phyloP scores from a whole-genome alignment of 2,888 invertebrate genomes.

The Norana najaformis region DNA sequence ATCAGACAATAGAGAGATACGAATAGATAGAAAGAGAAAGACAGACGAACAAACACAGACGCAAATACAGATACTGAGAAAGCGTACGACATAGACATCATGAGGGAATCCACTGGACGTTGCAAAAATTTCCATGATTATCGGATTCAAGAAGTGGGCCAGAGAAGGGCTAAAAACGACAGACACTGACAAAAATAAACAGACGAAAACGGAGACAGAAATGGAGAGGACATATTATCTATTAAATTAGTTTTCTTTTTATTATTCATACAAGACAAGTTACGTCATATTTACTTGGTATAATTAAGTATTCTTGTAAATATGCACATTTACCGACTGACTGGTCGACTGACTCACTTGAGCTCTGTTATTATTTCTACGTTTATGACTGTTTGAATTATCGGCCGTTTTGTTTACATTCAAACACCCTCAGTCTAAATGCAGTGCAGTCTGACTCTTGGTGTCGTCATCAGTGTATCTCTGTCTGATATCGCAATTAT shows the following conservation, averaged over 20 bases:
- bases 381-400: neutral
- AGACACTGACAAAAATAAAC: neutral
- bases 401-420: constrained; percentile 3
- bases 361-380: neutral
- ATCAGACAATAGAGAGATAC: neutral
- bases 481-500: no score
- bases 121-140: neutral
- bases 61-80: neutral
- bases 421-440: neutral
- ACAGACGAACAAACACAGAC: neutral
- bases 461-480: neutral
- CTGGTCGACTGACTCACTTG: neutral
- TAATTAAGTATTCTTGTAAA: neutral
- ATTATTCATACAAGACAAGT: neutral
- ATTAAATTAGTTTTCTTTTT: no score
- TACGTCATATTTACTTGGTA: neutral
- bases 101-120: neutral
- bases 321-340: constrained; percentile 1
- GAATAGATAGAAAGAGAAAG: neutral
- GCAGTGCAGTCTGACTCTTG: neutral
- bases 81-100: neutral
- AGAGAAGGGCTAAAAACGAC: neutral
- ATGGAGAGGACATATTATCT: no score
- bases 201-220: neutral
- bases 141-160: neutral